Evolutionary conservation across 2,113 vertebrate genomes (phyloP).

Genomic region (Empidonax alnorum): DNA sequence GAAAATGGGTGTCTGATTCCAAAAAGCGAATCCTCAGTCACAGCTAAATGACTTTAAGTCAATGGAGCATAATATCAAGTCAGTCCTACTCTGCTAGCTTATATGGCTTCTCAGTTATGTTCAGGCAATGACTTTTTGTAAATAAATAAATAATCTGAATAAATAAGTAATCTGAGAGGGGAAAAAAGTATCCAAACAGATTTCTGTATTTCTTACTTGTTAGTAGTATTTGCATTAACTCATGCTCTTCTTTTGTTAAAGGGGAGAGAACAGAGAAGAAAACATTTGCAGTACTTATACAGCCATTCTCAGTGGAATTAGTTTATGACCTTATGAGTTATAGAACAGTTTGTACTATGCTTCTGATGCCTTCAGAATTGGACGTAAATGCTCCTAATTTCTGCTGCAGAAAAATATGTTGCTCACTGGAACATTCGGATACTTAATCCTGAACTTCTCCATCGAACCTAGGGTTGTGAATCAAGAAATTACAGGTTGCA

Average conservation of each 20-base stretch:
- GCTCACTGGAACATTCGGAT: background rate
- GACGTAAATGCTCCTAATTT: background rate
- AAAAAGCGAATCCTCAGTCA: slow-evolving; percentile 14
- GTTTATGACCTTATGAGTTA: background rate
- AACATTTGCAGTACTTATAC: background rate
- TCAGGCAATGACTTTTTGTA: background rate
- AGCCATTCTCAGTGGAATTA: background rate
- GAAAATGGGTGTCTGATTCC: background rate
- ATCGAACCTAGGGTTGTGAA: background rate
- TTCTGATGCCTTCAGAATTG: background rate
- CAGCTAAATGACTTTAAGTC: background rate
- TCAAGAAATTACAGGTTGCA: background rate
- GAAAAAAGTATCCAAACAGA: background rate
- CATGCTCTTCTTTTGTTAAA: background rate
- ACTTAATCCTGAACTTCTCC: background rate
- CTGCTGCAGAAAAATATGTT: background rate
- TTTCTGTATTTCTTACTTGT: background rate
- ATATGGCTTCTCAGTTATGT: background rate
- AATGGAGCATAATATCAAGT: background rate
- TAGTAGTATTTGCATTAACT: background rate
- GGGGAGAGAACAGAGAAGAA: background rate
- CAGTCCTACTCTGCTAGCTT: background rate
- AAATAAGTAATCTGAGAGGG: background rate
- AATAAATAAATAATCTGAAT: background rate
- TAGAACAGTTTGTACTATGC: background rate